Conservation (phyloP, 2,113 vertebrate genomes). For the Hucho hucho region DNA sequence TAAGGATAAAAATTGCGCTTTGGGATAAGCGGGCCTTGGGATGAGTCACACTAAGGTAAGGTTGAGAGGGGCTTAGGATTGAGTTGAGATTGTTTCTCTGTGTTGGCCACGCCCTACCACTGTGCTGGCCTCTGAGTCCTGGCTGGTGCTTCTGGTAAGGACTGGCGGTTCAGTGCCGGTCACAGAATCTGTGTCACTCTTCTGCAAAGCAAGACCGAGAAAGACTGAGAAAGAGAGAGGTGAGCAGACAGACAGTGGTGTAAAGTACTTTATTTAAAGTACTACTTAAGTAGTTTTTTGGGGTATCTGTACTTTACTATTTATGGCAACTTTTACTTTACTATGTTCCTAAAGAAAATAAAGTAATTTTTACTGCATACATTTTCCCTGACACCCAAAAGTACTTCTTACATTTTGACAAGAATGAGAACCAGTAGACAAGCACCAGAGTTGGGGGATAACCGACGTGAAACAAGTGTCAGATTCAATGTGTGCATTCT, state of each 20-base stretch:
- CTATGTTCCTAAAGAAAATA: too few relatives aligned
- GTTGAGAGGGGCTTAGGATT: background rate
- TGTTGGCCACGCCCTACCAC: conserved; percentile 91
- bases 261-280: too few relatives aligned
- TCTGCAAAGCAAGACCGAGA: conserved; percentile 73
- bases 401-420: background rate
- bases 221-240: background rate
- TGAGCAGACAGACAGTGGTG: background rate
- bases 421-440: too few relatives aligned
- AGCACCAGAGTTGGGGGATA: too few relatives aligned
- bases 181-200: conserved; percentile 84
- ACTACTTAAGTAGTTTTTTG: too few relatives aligned
- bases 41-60: background rate
- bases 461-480: background rate
- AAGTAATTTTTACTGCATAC: too few relatives aligned
- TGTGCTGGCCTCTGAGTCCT: conserved; percentile 99
- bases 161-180: conserved; percentile 78
- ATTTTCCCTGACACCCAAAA: too few relatives aligned
- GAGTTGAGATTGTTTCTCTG: conserved; percentile 31
- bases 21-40: too few relatives aligned
- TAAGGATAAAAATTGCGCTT: too few relatives aligned
- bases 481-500: background rate
- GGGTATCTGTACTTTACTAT: background rate
- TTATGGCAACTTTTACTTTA: too few relatives aligned
- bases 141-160: conserved; percentile 93